A percentile compares a stretch with the other conserved stretches of the same genome.
Conservation (phyloP, 2,888 invertebrate genomes). For the Cerceris ruficornis region DNA sequence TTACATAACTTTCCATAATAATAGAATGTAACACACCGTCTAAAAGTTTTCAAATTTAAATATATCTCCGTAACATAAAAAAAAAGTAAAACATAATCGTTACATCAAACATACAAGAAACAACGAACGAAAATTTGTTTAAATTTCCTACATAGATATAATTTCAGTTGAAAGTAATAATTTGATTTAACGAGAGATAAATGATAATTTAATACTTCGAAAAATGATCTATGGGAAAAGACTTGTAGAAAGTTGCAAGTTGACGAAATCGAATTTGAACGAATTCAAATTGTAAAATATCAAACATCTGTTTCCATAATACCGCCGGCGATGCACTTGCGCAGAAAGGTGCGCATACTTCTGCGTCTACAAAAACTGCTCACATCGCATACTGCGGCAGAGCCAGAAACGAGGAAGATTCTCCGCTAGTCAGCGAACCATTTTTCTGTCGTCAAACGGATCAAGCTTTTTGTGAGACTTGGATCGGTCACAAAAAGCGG, state of each 20-base stretch:
- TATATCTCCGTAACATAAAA: neutral
- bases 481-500: conserved; percentile 82
- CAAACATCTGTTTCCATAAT: conserved; percentile 38
- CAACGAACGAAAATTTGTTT: no score
- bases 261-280: neutral
- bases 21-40: no score
- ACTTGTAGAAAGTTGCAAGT: no score
- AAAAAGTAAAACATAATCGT: neutral
- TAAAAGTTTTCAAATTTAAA: neutral
- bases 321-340: conserved; percentile 59
- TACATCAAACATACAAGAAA: no score
- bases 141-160: neutral
- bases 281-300: neutral
- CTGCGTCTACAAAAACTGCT: conserved; percentile 49
- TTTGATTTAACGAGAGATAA: neutral
- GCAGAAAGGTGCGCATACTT: conserved; percentile 57
- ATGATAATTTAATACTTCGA: neutral
- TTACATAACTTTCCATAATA: no score
- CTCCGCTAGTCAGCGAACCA: conserved; percentile 76
- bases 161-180: neutral
- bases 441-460: conserved; percentile 82
- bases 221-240: no score
- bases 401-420: conserved; percentile 71
- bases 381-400: conserved; percentile 58
- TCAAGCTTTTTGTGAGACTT: conserved; percentile 82